phyloP scores from a whole-genome alignment of 1,140 invertebrate species.

The Drosophila melanica region DNA sequence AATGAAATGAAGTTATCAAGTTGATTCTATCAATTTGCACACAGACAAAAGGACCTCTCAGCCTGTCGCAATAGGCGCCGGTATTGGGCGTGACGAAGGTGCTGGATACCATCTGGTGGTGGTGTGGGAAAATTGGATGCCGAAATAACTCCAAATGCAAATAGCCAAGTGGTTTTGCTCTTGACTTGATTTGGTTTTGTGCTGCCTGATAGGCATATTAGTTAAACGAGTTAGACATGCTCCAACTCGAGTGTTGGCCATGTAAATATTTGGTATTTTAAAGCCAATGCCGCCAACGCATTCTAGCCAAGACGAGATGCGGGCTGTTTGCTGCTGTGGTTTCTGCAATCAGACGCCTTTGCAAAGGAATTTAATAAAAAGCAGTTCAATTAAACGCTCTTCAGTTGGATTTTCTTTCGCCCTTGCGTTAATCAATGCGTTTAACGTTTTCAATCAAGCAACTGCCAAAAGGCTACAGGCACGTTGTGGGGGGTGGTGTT shows the following conservation, averaged over 20 bases:
- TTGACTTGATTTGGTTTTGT: conserved; percentile 21
- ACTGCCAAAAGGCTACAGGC: conserved; percentile 61
- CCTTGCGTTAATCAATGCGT: conserved; percentile 73
- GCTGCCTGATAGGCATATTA: conserved; percentile 55
- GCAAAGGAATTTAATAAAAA: conserved; percentile 68
- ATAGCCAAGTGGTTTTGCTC: conserved; percentile 32
- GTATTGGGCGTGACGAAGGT: conserved; percentile 63
- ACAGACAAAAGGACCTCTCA: conserved; percentile 59
- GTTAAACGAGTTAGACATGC: conserved; percentile 62
- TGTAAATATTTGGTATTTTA: conserved; percentile 58
- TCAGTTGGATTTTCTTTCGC: conserved; percentile 34
- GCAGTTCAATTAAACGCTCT: conserved; percentile 76
- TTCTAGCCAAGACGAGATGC: not conserved
- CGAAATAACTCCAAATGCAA: conserved; percentile 32
- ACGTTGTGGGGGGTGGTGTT: not conserved
- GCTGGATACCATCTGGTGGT: conserved; percentile 31
- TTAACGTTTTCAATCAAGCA: conserved; percentile 80
- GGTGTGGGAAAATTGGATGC: not conserved
- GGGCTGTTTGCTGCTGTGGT: conserved; percentile 33
- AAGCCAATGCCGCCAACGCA: not conserved
- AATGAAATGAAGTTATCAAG: conserved; percentile 83
- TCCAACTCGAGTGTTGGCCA: conserved; percentile 47
- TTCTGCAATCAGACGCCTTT: conserved; percentile 62
- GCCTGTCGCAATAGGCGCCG: conserved; percentile 65
- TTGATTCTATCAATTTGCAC: conserved; percentile 82